These are phyloP conservation scores for Parauchenoglanis punctatus DNA, from an alignment of 2,797 vertebrate species.

Conservation along the genomic window DNA sequence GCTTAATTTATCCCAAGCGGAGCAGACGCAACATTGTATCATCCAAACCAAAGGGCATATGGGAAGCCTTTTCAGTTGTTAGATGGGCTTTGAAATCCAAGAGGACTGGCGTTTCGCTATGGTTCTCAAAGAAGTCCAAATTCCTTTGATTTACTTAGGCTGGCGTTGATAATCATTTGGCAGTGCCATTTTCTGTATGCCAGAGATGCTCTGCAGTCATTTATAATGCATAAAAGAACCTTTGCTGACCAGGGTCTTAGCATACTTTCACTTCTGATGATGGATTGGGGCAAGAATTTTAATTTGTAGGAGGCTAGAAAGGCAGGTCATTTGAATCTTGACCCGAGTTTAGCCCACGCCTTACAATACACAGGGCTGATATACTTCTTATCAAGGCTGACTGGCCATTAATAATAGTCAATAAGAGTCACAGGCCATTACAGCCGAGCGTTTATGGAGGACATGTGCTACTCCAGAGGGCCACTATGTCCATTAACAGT, in stretches of 20 bases:
- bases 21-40: slow-evolving; percentile 99
- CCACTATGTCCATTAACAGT: slow-evolving; percentile 59
- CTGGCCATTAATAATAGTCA: slow-evolving; percentile 58
- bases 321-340: slow-evolving; percentile 37
- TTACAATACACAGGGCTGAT: slow-evolving; percentile 51
- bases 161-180: slow-evolving; percentile 52
- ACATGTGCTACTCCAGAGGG: slow-evolving; percentile 56
- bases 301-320: slow-evolving; percentile 29
- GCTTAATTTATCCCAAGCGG: slow-evolving; percentile 99
- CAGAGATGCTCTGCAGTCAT: slow-evolving; percentile 33
- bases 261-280: slow-evolving; percentile 38
- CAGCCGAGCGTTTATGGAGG: slow-evolving; percentile 55
- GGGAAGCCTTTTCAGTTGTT: slow-evolving; percentile 95
- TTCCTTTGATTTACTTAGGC: slow-evolving; percentile 60
- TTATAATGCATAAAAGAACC: slow-evolving; percentile 41
- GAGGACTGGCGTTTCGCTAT: slow-evolving; percentile 95
- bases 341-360: slow-evolving; percentile 31
- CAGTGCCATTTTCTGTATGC: slow-evolving; percentile 39
- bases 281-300: slow-evolving; percentile 41
- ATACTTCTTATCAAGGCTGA: slow-evolving; percentile 56
- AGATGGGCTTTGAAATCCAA: slow-evolving; percentile 97
- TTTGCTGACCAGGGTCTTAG: slow-evolving; percentile 35
- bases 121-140: slow-evolving; percentile 77
- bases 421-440: slow-evolving; percentile 59
- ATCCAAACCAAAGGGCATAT: slow-evolving; percentile 98